These are phyloP conservation scores for Globia sparganii DNA, from an alignment of 2,888 invertebrate species.

Conservation along the genomic window DNA sequence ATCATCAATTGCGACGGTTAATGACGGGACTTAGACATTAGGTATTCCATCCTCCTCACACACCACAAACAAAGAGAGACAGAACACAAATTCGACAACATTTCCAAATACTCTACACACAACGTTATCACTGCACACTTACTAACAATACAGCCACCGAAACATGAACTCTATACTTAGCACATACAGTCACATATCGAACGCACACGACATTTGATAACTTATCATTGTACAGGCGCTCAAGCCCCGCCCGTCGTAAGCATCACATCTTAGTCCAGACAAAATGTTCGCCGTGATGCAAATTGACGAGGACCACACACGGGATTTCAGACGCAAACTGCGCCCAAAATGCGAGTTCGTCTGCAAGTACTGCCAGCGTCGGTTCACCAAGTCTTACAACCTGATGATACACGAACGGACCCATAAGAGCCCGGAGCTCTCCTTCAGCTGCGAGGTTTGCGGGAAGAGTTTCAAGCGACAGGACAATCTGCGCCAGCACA, in stretches of 20 bases:
- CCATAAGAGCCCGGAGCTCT: conserved; percentile 98
- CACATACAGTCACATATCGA: conserved; percentile 75
- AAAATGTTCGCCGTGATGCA: conserved; percentile 97
- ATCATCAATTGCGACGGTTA: conserved; percentile 65
- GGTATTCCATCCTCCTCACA: conserved; percentile 61
- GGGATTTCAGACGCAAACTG: conserved; percentile 96
- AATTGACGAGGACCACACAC: conserved; percentile 96
- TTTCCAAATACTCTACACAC: conserved; percentile 67
- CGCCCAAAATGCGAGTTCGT: conserved; percentile 99
- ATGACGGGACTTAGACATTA: conserved; percentile 69
- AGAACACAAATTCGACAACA: conserved; percentile 64
- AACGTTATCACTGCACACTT: conserved; percentile 68
- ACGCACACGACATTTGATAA: conserved; percentile 83
- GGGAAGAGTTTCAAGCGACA: conserved; percentile 99
- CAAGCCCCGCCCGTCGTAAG: conserved; percentile 88
- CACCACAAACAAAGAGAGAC: conserved; percentile 58
- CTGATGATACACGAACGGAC: conserved; percentile 99
- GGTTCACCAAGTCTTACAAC: conserved; percentile 99
- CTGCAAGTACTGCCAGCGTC: conserved; percentile 99
- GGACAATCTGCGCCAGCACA: conserved; percentile 98
- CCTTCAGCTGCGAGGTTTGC: conserved; percentile 99
- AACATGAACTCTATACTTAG: conserved; percentile 66
- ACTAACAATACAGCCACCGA: conserved; percentile 67
- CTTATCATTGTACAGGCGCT: conserved; percentile 86
- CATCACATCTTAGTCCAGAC: conserved; percentile 89